These are phyloP conservation scores for Chaetorhynchus papuensis DNA, from an alignment of 2,113 vertebrate genomes.

Conservation along the genomic window DNA sequence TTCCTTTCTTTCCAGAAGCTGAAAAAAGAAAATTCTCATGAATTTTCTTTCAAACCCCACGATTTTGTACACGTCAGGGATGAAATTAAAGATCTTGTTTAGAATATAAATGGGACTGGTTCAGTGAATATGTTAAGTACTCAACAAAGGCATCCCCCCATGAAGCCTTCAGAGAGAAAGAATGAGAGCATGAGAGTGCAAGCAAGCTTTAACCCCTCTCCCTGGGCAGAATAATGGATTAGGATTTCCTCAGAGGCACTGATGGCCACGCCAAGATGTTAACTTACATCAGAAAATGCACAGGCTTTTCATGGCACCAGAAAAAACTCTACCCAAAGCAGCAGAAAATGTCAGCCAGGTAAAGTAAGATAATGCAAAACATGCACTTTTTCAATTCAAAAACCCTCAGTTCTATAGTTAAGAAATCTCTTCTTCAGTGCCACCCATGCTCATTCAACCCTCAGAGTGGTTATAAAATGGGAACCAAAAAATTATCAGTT, in stretches of 20 bases:
- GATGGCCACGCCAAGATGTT: neutral
- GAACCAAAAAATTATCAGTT: neutral
- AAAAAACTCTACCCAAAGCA: neutral
- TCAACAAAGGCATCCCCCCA: neutral
- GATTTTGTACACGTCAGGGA: neutral
- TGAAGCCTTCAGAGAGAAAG: slow-evolving; percentile 17
- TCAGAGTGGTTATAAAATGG: neutral
- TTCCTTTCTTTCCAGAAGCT: neutral
- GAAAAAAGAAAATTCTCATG: neutral
- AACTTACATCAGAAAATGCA: neutral
- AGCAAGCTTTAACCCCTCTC: slow-evolving; percentile 17
- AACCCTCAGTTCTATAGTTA: neutral
- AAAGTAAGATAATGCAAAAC: neutral
- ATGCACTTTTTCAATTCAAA: neutral
- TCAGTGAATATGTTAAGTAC: slow-evolving; percentile 10
- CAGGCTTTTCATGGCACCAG: neutral
- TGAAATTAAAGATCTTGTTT: neutral
- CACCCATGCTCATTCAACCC: rapidly evolving
- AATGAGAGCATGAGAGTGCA: neutral
- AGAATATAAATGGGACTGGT: slow-evolving; percentile 26
- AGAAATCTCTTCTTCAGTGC: neutral
- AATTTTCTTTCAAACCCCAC: neutral
- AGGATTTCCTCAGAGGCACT: neutral
- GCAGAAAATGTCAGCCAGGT: neutral
- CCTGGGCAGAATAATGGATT: neutral